Evolutionary conservation across 2,797 vertebrate genomes (phyloP).

Genomic region (Gymnothorax javanicus): DNA sequence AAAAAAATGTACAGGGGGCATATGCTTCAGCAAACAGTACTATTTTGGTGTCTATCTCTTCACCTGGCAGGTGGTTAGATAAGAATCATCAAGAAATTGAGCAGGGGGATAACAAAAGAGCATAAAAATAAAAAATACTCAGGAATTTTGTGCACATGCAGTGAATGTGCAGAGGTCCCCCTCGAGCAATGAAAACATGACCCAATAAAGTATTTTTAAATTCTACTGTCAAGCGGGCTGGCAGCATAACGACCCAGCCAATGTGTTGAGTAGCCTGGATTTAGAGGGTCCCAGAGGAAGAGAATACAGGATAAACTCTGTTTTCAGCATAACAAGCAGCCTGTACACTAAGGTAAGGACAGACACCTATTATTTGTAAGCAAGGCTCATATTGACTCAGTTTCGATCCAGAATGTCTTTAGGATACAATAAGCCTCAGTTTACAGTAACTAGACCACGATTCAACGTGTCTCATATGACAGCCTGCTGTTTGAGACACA

Average conservation of each 20-base stretch:
- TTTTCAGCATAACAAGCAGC: constrained; percentile 32
- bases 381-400: constrained; percentile 38
- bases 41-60: background rate
- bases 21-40: background rate
- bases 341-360: constrained; percentile 41
- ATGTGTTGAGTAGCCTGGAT: constrained; percentile 17
- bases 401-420: constrained; percentile 38
- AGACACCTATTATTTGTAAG: constrained; percentile 44
- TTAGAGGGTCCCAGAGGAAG: background rate
- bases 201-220: background rate
- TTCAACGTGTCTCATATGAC: background rate
- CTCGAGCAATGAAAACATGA: background rate
- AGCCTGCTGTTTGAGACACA: background rate
- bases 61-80: background rate
- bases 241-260: background rate
- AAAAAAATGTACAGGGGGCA: too few relatives aligned
- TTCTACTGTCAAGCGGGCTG: background rate
- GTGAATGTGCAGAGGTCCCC: background rate
- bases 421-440: constrained; percentile 23
- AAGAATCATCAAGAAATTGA: background rate
- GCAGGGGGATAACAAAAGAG: background rate
- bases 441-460: constrained; percentile 26
- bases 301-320: background rate
- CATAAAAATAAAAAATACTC: background rate
- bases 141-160: background rate